Evolutionary conservation across 2,888 invertebrate genomes (phyloP), one percentile per base, ranked within the genome.

Genomic region (Apoda limacodes): DNA sequence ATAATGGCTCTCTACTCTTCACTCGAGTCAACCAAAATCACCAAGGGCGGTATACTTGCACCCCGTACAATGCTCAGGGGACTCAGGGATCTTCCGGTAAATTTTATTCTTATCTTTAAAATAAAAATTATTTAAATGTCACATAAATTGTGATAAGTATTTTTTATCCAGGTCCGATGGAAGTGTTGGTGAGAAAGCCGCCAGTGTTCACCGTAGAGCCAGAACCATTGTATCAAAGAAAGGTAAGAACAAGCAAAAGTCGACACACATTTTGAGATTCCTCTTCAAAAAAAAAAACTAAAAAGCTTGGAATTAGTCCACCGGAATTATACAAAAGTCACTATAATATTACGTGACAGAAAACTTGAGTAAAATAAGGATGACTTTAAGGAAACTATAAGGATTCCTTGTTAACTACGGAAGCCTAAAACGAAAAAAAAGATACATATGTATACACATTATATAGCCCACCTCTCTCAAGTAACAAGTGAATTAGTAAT

Each of bases 41-140:
- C 67, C 93, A 95, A 72, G 98, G 98, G 12, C 86, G 92, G 45
- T 98, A 97, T 68, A 93, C 94, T 30, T 98, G 97, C 72, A 93
- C 94, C 37, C 97, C 97, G 23, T 95, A 95, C 72, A 97, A 97
- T 64, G 91, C 92, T 25, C 93, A 95, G 68, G 97, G 97, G 43
- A 94, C 94, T 12, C 95, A 95, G 55, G 94, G 95, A 13, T 92
- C 93, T 23, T 97, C 97, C 35, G 90, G 90, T 46, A 57, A n/a
- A n/a, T n/a, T n/a, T n/a, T n/a, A n/a, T n/a, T n/a, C n/a, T 25
- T 25, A 2, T 35, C 26, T 17, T 10, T 9, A 3, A 19, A 13
- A 20, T 6, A 5, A 9, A 3, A 13, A 13, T 6, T 32, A 67
- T 70, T 2, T 70, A 70, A 29, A 20, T 24, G n/a, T 13, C 13